A percentile compares a stretch with the other conserved stretches of the same genome.
These are phyloP conservation scores for Pristionchus japonicus DNA, from an alignment of 2,888 invertebrate genomes.

Conservation along the genomic window DNA sequence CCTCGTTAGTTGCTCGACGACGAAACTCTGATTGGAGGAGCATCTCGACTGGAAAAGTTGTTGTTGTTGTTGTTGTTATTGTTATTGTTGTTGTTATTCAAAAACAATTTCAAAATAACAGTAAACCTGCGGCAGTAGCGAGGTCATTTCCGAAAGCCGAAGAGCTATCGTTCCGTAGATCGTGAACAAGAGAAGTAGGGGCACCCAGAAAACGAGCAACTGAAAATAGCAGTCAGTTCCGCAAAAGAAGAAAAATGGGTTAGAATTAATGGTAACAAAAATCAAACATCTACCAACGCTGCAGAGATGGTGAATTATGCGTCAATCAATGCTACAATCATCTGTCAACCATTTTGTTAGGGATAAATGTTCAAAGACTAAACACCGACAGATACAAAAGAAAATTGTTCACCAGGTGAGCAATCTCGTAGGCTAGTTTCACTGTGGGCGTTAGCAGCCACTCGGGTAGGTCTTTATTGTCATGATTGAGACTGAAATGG, in stretches of 20 bases:
- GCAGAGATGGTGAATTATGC: no score
- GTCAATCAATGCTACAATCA: no score
- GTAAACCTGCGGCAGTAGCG: conserved; percentile 48
- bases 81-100: not conserved
- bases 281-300: no score
- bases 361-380: no score
- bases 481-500: not conserved
- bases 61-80: not conserved
- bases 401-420: conserved; percentile 61
- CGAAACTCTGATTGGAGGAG: not conserved
- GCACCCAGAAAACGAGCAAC: conserved; percentile 73
- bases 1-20: not conserved
- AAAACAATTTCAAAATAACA: not conserved
- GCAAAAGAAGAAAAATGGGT: not conserved
- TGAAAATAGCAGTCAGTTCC: no score
- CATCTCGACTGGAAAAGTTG: not conserved
- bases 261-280: no score
- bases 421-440: conserved; percentile 65
- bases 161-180: conserved; percentile 69
- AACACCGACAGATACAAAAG: not conserved
- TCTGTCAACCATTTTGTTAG: no score
- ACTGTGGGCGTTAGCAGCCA: conserved; percentile 44
- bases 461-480: not conserved
- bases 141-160: conserved; percentile 65
- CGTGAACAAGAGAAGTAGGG: conserved; percentile 64